Conservation (phyloP, 2,797 vertebrate genomes). For the Sebastiscus albofasciatus region DNA sequence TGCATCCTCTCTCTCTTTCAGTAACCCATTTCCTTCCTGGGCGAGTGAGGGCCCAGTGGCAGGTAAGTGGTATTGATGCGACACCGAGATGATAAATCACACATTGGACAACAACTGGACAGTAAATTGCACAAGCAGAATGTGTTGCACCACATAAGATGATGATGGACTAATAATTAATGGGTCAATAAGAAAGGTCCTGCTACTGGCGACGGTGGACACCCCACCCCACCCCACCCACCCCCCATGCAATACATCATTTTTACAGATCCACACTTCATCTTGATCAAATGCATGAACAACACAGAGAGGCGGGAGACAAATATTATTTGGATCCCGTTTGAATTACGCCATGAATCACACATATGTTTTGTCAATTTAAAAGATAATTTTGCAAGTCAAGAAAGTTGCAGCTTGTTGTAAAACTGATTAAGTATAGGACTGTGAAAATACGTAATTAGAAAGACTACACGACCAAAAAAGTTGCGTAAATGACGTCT, state of each 20-base stretch:
- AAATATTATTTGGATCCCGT: too few relatives aligned
- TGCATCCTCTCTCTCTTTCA: constrained; percentile 1
- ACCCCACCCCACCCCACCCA: background rate
- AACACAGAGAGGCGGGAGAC: too few relatives aligned
- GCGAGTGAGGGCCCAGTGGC: background rate
- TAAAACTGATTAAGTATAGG: too few relatives aligned
- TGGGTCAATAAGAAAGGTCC: constrained; percentile 24
- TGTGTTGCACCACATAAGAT: background rate
- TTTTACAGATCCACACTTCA: constrained; percentile 1
- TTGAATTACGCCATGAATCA: too few relatives aligned
- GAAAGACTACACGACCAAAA: too few relatives aligned
- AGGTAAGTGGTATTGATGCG: constrained; percentile 37
- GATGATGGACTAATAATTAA: constrained; percentile 54
- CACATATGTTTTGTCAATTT: too few relatives aligned
- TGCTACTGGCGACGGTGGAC: background rate
- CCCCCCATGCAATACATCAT: background rate
- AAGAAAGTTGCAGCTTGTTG: too few relatives aligned
- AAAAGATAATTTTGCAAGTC: too few relatives aligned
- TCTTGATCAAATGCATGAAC: background rate
- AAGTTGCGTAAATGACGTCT: too few relatives aligned
- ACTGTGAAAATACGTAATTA: too few relatives aligned
- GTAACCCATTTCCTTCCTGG: constrained; percentile 7
- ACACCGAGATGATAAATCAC: constrained; percentile 32
- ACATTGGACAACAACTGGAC: background rate
- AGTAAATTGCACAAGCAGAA: constrained; percentile 10